These are phyloP conservation scores for Drosophila carrolli DNA, from an alignment of 1,140 invertebrate genomes.

Conservation along the genomic window DNA sequence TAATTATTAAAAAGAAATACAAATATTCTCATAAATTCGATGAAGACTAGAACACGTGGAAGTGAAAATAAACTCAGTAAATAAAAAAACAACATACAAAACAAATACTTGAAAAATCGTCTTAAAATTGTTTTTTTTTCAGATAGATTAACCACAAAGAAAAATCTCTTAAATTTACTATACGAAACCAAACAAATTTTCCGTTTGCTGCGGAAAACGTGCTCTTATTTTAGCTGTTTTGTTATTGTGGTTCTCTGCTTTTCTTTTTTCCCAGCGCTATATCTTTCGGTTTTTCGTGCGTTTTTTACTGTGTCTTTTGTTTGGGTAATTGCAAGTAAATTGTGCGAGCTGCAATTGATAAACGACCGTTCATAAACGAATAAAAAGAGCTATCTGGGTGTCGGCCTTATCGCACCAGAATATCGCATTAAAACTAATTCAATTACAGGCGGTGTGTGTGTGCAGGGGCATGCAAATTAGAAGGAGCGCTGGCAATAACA, in stretches of 20 bases:
- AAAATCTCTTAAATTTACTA: slow-evolving; percentile 7
- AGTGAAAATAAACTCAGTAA: too few species aligned
- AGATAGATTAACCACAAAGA: background rate
- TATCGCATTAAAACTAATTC: slow-evolving; percentile 77
- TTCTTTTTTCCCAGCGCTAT: slow-evolving; percentile 7
- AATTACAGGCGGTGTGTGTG: slow-evolving; percentile 63
- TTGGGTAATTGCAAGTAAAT: slow-evolving; percentile 49
- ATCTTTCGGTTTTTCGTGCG: slow-evolving; percentile 17
- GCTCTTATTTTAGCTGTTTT: slow-evolving; percentile 35
- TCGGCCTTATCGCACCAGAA: slow-evolving; percentile 37
- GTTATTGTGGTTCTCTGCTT: slow-evolving; percentile 14
- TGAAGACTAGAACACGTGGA: too few species aligned
- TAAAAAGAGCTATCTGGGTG: slow-evolving; percentile 45
- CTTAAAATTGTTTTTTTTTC: too few species aligned
- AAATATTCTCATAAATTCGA: too few species aligned
- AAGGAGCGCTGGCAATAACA: slow-evolving; percentile 13
- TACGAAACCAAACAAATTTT: slow-evolving; percentile 19
- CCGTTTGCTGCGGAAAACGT: slow-evolving; percentile 48
- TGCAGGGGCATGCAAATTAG: slow-evolving; percentile 55
- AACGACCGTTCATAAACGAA: slow-evolving; percentile 39
- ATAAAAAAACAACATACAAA: too few species aligned
- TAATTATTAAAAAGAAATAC: too few species aligned
- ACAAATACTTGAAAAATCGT: too few species aligned
- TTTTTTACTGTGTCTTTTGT: slow-evolving; percentile 20
- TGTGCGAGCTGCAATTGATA: slow-evolving; percentile 61